Evolutionary conservation across 2,797 vertebrate genomes (phyloP).

Genomic region (Gymnocypris eckloni): DNA sequence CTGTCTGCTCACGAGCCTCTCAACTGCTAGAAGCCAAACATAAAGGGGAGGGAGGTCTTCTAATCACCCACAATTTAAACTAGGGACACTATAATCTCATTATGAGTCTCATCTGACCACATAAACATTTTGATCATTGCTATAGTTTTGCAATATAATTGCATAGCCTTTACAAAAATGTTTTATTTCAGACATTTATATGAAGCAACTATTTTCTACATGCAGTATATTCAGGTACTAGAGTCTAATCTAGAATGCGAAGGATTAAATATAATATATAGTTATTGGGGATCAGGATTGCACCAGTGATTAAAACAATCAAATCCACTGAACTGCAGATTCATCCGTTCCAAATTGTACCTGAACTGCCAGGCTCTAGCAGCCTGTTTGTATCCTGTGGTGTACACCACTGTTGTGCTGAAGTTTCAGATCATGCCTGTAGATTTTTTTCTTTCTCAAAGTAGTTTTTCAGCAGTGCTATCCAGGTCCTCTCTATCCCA

Average conservation of each 20-base stretch:
- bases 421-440: slow-evolving; percentile 1
- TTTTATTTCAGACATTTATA: neutral
- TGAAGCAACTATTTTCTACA: neutral
- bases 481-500: neutral
- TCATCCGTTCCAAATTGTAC: neutral
- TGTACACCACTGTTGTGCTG: neutral
- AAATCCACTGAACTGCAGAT: neutral
- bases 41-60: neutral
- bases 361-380: neutral
- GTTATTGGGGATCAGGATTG: neutral
- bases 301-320: neutral
- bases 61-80: neutral
- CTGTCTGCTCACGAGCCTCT: neutral
- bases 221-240: neutral
- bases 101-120: neutral
- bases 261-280: neutral
- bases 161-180: neutral
- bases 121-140: neutral
- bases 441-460: neutral
- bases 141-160: neutral
- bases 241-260: neutral
- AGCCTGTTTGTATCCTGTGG: neutral
- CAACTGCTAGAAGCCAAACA: neutral
- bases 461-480: neutral
- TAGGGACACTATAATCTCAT: neutral